Conservation (phyloP, 2,113 vertebrate genomes). For the Falco punctatus region DNA sequence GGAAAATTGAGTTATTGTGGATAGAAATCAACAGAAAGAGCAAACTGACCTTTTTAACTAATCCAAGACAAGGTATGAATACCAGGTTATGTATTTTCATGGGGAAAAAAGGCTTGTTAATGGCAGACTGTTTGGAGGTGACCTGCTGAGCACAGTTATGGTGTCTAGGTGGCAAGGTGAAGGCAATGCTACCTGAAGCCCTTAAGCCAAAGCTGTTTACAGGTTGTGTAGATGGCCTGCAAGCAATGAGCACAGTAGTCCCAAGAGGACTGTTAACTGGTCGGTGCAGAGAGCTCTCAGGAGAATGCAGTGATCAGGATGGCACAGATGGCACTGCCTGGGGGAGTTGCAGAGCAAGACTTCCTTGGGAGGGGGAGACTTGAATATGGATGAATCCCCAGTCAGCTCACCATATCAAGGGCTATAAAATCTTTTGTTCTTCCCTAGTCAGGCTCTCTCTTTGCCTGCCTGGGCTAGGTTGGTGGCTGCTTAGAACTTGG, state of each 20-base stretch:
- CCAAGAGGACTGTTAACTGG: background rate
- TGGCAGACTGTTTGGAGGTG: background rate
- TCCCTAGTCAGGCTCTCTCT: background rate
- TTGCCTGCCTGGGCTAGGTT: background rate
- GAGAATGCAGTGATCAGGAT: background rate
- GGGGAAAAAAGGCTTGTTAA: background rate
- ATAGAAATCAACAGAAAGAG: background rate
- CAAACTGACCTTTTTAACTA: background rate
- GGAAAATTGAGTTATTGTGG: background rate
- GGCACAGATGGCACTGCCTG: background rate
- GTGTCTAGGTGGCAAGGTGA: background rate
- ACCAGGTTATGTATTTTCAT: background rate
- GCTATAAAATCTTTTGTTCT: background rate
- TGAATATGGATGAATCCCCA: background rate
- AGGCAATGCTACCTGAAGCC: fast-evolving
- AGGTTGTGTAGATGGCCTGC: background rate
- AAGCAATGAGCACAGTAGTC: background rate
- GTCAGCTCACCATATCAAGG: background rate
- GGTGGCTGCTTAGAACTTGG: background rate
- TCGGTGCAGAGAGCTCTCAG: background rate
- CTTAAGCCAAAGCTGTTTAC: background rate
- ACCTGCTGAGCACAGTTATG: background rate
- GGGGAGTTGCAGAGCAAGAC: background rate
- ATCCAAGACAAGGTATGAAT: background rate
- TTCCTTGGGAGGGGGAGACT: background rate